Evolutionary conservation across 2,113 vertebrate species (phyloP).

Genomic region (Melanocharis versteri): DNA sequence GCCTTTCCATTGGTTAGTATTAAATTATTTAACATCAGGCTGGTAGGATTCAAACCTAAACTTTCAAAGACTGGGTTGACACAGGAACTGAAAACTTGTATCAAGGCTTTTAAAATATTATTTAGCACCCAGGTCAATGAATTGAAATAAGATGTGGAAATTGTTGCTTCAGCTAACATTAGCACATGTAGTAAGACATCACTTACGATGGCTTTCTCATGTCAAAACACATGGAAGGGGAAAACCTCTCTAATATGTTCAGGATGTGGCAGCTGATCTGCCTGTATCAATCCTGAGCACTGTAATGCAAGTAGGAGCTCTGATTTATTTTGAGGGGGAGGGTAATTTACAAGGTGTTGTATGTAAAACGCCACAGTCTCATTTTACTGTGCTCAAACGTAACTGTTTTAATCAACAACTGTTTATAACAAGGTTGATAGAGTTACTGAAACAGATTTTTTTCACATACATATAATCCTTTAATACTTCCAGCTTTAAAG

Average conservation of each 20-base stretch:
- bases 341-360: constrained; percentile 28
- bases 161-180: constrained; percentile 37
- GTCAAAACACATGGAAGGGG: constrained; percentile 31
- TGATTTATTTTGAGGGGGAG: constrained; percentile 27
- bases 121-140: constrained; percentile 13
- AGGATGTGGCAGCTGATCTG: constrained; percentile 39
- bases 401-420: constrained; percentile 59
- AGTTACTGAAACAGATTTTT: constrained; percentile 37
- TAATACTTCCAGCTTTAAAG: constrained; percentile 49
- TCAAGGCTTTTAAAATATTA: constrained; percentile 39
- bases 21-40: constrained; percentile 52
- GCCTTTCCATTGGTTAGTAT: constrained; percentile 16
- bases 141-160: constrained; percentile 46
- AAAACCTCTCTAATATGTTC: constrained; percentile 14
- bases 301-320: constrained; percentile 16
- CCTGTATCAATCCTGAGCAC: not conserved
- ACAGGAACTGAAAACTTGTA: constrained; percentile 33
- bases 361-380: not conserved
- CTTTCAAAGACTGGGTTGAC: constrained; percentile 31
- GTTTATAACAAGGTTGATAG: constrained; percentile 50
- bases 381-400: constrained; percentile 8
- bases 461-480: constrained; percentile 43
- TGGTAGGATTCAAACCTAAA: constrained; percentile 36
- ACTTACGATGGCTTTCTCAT: not conserved
- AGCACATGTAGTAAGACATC: constrained; percentile 36